A percentile compares a stretch with the other conserved stretches of the same genome.
Conservation (phyloP, 2,113 vertebrate genomes). For the Prochilodus magdalenae region DNA sequence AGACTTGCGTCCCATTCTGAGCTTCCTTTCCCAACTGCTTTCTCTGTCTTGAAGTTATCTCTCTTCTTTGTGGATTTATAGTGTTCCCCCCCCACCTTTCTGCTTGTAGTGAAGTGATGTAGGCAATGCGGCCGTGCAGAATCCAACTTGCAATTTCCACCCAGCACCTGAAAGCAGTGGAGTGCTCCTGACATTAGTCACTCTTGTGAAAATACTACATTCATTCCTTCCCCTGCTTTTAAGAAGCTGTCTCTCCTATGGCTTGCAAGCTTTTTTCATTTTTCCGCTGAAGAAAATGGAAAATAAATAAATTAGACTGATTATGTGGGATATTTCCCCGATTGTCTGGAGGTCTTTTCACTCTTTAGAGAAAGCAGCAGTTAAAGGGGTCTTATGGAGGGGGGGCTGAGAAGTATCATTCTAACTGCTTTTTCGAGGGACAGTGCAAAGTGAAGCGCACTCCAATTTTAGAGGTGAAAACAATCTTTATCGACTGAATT, state of each 20-base stretch:
- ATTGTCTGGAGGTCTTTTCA: conserved; percentile 15
- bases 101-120: conserved; percentile 20
- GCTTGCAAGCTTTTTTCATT: conserved; percentile 7
- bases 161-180: conserved; percentile 27
- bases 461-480: conserved; percentile 43
- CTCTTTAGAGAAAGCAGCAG: conserved; percentile 9
- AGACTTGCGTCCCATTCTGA: neutral
- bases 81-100: neutral
- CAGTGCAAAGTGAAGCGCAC: conserved; percentile 23
- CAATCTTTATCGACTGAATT: conserved; percentile 43
- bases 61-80: conserved; percentile 28
- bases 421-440: conserved; percentile 20
- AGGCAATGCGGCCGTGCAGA: conserved; percentile 35
- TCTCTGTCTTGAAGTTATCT: conserved; percentile 22
- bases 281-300: neutral
- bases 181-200: conserved; percentile 38
- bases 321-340: conserved; percentile 12
- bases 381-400: conserved; percentile 20
- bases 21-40: neutral
- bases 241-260: conserved; percentile 9
- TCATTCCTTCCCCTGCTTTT: conserved; percentile 14
- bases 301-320: neutral
- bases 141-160: conserved; percentile 40
- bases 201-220: conserved; percentile 15
- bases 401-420: conserved; percentile 28